These are phyloP conservation scores for Brevimyrus niger DNA, from an alignment of 2,113 vertebrate genomes.

Conservation along the genomic window DNA sequence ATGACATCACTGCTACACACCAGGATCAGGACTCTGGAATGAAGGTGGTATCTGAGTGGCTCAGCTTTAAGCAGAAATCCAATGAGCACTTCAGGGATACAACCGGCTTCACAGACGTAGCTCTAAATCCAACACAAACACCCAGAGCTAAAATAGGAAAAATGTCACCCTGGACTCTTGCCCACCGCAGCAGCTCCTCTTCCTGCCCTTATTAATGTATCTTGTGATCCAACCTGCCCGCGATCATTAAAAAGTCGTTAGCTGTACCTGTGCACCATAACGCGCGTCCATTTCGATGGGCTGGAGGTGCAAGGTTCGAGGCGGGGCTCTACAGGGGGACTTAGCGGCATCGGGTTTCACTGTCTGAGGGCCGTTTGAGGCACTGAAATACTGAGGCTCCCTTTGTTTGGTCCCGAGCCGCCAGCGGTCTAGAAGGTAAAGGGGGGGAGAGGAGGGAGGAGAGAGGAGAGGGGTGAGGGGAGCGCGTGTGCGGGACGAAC, in stretches of 20 bases:
- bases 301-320: not conserved
- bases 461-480: constrained; percentile 17
- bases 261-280: not conserved
- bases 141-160: not conserved
- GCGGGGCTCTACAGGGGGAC: constrained; percentile 17
- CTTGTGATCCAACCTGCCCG: not conserved
- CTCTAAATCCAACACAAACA: not conserved
- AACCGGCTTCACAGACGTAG: not conserved
- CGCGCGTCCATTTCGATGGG: not conserved
- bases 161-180: not conserved
- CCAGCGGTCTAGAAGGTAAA: constrained; percentile 20
- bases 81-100: no score
- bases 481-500: constrained; percentile 23
- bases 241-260: not conserved
- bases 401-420: constrained; percentile 32
- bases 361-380: constrained; percentile 23
- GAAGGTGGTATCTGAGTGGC: not conserved
- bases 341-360: constrained; percentile 35
- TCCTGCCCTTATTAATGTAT: not conserved
- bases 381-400: constrained; percentile 32
- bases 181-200: not conserved
- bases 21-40: not conserved
- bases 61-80: not conserved
- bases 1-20: not conserved
- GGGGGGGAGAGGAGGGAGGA: constrained; percentile 26